phyloP scores from a whole-genome alignment of 2,113 vertebrate species.

The Cavia porcellus region DNA sequence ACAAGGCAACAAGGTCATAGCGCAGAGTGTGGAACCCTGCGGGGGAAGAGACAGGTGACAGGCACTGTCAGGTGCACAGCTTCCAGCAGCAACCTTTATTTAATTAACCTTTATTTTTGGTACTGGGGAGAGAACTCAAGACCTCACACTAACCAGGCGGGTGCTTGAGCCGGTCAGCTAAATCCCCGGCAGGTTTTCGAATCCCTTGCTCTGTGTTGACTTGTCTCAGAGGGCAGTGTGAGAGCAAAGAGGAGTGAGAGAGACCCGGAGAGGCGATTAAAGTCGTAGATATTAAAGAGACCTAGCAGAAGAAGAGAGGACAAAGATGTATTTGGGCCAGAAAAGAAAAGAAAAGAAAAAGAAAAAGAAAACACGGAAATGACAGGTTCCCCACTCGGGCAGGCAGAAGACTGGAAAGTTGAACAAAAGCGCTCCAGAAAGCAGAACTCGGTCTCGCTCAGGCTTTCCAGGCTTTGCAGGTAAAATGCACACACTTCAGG shows the following conservation, averaged over 20 bases:
- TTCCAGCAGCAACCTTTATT: background rate
- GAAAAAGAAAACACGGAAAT: background rate
- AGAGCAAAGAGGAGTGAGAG: background rate
- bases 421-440: background rate
- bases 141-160: no score
- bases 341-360: background rate
- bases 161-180: no score
- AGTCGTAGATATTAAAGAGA: background rate
- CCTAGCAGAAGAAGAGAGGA: background rate
- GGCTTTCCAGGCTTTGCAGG: background rate
- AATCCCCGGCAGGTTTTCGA: background rate
- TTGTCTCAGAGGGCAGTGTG: background rate
- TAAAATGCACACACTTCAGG: no score
- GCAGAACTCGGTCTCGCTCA: background rate
- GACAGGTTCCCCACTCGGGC: background rate
- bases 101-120: no score
- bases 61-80: background rate
- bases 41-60: background rate
- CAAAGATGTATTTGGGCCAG: background rate
- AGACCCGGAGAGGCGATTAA: background rate
- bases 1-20: background rate
- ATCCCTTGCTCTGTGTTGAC: no score
- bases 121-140: no score
- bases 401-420: background rate
- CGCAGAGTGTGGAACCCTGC: background rate